phyloP scores from a whole-genome alignment of 2,797 vertebrate genomes.

The Melanotaenia pygmaea region DNA sequence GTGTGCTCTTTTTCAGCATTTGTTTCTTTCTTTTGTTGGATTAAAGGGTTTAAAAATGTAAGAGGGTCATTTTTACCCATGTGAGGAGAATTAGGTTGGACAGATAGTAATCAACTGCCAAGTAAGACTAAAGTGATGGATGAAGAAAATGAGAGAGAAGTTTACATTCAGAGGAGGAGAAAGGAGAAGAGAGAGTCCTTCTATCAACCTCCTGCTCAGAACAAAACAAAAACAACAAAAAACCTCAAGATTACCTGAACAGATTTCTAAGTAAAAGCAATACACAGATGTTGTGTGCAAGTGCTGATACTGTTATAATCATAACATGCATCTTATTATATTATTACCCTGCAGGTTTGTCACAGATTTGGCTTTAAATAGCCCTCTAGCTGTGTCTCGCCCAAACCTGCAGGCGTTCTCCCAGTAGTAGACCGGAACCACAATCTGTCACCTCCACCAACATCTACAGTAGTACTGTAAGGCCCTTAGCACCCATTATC shows the following conservation, averaged over 20 bases:
- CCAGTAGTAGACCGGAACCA: slow-evolving; percentile 57
- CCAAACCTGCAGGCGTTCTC: slow-evolving; percentile 52
- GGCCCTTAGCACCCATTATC: slow-evolving; percentile 22
- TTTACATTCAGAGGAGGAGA: slow-evolving; percentile 9
- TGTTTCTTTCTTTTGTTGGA: slow-evolving; percentile 26
- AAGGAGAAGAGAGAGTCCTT: neutral
- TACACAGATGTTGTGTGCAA: neutral
- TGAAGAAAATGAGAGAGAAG: slow-evolving; percentile 23
- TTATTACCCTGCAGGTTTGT: slow-evolving; percentile 49
- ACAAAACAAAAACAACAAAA: neutral
- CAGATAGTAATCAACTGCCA: slow-evolving; percentile 57
- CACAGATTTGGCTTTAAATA: slow-evolving; percentile 60
- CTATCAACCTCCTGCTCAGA: slow-evolving; percentile 32
- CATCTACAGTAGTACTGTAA: slow-evolving; percentile 43
- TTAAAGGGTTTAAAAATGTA: slow-evolving; percentile 18
- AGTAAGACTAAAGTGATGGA: slow-evolving; percentile 40
- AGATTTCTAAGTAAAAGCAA: neutral
- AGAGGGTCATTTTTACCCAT: slow-evolving; percentile 16
- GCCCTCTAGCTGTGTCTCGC: slow-evolving; percentile 38
- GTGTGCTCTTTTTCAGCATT: neutral
- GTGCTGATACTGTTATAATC: slow-evolving; percentile 3
- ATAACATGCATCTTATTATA: slow-evolving; percentile 38
- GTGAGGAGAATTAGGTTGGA: slow-evolving; percentile 51
- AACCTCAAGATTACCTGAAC: neutral
- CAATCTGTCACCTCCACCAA: slow-evolving; percentile 71